These are phyloP conservation scores for Urocyon cinereoargenteus DNA, from an alignment of 2,797 vertebrate species.

Conservation along the genomic window DNA sequence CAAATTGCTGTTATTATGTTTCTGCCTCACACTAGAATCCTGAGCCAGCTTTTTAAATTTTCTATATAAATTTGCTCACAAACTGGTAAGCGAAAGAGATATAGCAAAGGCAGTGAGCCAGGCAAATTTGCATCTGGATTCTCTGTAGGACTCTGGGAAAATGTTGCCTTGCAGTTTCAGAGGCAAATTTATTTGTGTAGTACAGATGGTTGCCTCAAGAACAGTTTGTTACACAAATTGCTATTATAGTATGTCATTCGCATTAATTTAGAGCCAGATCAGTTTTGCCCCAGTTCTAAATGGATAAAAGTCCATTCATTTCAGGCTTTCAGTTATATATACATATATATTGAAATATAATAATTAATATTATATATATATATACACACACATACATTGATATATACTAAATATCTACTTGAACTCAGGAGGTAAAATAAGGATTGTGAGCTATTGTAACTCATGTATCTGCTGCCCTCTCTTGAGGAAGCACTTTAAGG, in stretches of 20 bases:
- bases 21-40: neutral
- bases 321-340: neutral
- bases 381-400: neutral
- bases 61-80: constrained; percentile 60
- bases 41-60: constrained; percentile 52
- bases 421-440: neutral
- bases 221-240: constrained; percentile 52
- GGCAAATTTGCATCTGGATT: constrained; percentile 49
- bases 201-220: constrained; percentile 65
- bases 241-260: neutral
- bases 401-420: neutral
- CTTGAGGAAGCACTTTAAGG: neutral
- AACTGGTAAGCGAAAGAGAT: constrained; percentile 23
- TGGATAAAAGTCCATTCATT: constrained; percentile 28
- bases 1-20: neutral
- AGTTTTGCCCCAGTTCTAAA: constrained; percentile 20
- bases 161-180: constrained; percentile 16
- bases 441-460: neutral
- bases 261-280: constrained; percentile 49
- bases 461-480: neutral
- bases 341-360: neutral
- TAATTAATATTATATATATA: neutral
- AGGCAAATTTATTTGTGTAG: constrained; percentile 67
- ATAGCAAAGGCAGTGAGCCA: constrained; percentile 49
- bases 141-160: constrained; percentile 6